A percentile compares a stretch with the other conserved stretches of the same genome.
Evolutionary conservation across 2,888 invertebrate genomes (phyloP).

Genomic region (Amphipoea oculea): DNA sequence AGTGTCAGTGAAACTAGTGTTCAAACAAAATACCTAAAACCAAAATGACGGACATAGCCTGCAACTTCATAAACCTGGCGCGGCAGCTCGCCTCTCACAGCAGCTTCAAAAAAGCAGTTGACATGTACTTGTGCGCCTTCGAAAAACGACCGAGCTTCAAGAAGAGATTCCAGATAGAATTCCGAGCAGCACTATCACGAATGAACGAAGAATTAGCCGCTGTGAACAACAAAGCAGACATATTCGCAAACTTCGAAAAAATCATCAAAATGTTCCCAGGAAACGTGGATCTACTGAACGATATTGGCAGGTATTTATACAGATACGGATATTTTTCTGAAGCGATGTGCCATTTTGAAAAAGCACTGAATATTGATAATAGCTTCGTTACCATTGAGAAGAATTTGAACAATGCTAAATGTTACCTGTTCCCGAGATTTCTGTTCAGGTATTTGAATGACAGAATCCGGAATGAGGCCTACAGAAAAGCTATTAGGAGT

Average conservation of each 20-base stretch:
- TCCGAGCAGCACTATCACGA: slow-evolving; percentile 32
- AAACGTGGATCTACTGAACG: slow-evolving; percentile 43
- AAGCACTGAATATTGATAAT: slow-evolving; percentile 83
- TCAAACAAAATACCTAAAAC: neutral
- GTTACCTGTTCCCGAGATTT: slow-evolving; percentile 37
- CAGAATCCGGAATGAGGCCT: slow-evolving; percentile 54
- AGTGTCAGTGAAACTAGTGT: neutral
- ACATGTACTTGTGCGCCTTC: slow-evolving; percentile 52
- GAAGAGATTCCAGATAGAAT: slow-evolving; percentile 28
- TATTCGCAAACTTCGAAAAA: slow-evolving; percentile 49
- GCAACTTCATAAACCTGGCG: slow-evolving; percentile 32
- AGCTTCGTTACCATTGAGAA: slow-evolving; percentile 78
- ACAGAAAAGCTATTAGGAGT: slow-evolving; percentile 49
- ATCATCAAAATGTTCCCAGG: slow-evolving; percentile 43
- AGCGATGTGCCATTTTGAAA: slow-evolving; percentile 87
- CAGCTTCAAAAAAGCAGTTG: slow-evolving; percentile 33
- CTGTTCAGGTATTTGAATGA: slow-evolving; percentile 51
- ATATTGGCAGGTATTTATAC: slow-evolving; percentile 47
- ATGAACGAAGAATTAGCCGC: slow-evolving; percentile 46
- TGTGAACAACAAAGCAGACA: slow-evolving; percentile 28
- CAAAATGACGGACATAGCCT: slow-evolving; percentile 24
- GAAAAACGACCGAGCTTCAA: slow-evolving; percentile 30
- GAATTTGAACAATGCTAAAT: slow-evolving; percentile 54
- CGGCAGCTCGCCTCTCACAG: slow-evolving; percentile 29
- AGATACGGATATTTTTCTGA: slow-evolving; percentile 82